phyloP scores from a whole-genome alignment of 2,113 vertebrate genomes.

The Dasypus novemcinctus region DNA sequence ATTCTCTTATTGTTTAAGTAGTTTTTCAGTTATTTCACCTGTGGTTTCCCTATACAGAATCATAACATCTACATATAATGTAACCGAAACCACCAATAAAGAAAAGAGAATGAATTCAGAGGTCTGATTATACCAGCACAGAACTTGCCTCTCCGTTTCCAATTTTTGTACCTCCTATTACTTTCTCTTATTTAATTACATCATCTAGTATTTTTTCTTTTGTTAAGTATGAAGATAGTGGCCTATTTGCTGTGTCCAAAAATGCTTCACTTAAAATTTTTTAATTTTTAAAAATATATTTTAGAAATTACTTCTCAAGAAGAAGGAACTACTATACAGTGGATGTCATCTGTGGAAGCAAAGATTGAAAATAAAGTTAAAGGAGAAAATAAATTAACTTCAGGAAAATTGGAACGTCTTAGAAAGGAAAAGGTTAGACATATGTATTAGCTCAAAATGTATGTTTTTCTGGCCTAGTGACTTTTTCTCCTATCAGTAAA shows the following conservation, averaged over 20 bases:
- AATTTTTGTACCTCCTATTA: background rate
- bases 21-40: background rate
- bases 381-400: slow-evolving; percentile 82
- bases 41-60: background rate
- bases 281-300: slow-evolving; percentile 48
- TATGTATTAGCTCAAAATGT: background rate
- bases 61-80: background rate
- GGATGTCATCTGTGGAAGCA: slow-evolving; percentile 89
- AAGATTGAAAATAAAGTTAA: slow-evolving; percentile 79
- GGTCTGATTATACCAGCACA: background rate
- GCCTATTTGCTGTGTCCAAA: background rate
- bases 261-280: slow-evolving; percentile 34
- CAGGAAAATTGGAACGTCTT: slow-evolving; percentile 89
- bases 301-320: slow-evolving; percentile 56
- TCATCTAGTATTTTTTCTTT: background rate
- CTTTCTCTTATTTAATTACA: background rate
- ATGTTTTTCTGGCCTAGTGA: slow-evolving; percentile 7
- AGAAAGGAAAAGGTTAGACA: slow-evolving; percentile 91
- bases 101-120: background rate
- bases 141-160: background rate
- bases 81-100: background rate
- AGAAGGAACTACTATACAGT: slow-evolving; percentile 83
- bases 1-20: background rate
- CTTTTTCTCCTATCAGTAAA: background rate
- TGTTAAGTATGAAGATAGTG: background rate